Base-by-base conservation (phyloP, 2,113 vertebrate genomes). In the Rutilus rutilus region DNA sequence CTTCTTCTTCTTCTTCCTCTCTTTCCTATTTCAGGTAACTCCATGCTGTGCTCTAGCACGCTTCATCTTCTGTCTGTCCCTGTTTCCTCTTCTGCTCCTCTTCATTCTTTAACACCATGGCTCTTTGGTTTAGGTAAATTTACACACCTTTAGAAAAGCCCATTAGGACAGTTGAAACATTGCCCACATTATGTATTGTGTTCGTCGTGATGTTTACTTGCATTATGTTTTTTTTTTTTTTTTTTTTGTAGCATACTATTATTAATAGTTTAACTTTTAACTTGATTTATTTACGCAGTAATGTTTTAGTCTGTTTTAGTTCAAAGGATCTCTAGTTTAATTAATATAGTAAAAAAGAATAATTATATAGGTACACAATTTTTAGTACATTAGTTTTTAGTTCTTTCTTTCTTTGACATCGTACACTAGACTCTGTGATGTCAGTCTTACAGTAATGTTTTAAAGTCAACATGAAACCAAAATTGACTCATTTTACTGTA, bases 21-120 rank as follows among this genome's bases (percentile, higher is more conserved):
- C 64, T 59, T 60, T 47, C 15, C 78, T 74, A 5, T 83, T 76
- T 86, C 85, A 86, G 85, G 85, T 54, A 82, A 83, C 79, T 83
- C 85, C 74, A 75, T 65, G 60, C 85, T 86, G 85, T 82, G 85
- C 74, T 86, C 79, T 76, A 86, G 85, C 74, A 75, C 50, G 50
- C 79, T 86, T 57, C 81, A 86, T 83, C 85, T 82, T 77, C 59
- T 86, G 42, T 86, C 85, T 86, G 71, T 81, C 81, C 85, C 78
- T 30, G 85, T 86, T 81, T 86, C 85, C 59, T 86, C 79, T 82
- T 19, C 85, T 82, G 57, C 85, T 82, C 47, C 85, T 82, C 85
- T 86, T 81, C 85, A 86, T 86, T 62, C 85, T 86, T 67, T 86
- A n/a, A 65, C 85, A 76, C 69, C 85, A 77, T 82, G 85, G 79